A percentile compares a stretch with the other conserved stretches of the same genome.
phyloP scores from a whole-genome alignment of 2,113 vertebrate species.

The Seriola quinqueradiata region DNA sequence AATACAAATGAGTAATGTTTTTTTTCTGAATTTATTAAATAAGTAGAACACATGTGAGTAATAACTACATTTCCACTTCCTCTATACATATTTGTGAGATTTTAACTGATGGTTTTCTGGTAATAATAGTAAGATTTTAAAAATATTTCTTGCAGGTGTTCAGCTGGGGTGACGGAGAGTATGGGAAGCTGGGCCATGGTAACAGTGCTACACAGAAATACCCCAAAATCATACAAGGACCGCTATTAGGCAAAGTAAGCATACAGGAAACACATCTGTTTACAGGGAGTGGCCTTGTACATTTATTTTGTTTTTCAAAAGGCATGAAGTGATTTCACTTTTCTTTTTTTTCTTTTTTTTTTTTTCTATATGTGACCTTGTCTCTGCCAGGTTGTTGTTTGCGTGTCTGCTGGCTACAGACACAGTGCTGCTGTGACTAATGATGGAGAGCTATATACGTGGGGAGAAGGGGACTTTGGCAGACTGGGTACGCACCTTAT shows the following conservation, averaged over 20 bases:
- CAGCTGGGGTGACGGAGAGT: conserved; percentile 89
- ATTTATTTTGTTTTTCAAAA: neutral
- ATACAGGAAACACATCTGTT: neutral
- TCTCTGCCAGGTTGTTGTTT: conserved; percentile 82
- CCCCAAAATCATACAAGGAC: conserved; percentile 87
- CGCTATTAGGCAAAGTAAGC: conserved; percentile 83
- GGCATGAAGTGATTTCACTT: neutral
- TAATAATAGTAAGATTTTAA: neutral
- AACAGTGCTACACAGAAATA: conserved; percentile 89
- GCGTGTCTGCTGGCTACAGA: conserved; percentile 89
- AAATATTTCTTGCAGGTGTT: conserved; percentile 76
- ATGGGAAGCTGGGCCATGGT: conserved; percentile 88
- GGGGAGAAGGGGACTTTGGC: conserved; percentile 89
- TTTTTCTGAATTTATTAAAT: neutral
- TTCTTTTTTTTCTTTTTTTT: neutral
- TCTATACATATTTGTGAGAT: neutral
- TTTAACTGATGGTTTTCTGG: neutral
- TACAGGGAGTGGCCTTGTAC: neutral
- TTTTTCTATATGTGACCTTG: neutral
- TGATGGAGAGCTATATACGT: conserved; percentile 88
- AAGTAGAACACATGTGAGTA: neutral
- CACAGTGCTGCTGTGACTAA: conserved; percentile 88
- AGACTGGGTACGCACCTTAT: conserved; percentile 79
- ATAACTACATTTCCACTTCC: neutral
- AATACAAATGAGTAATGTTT: neutral